Conservation (phyloP, 1,140 invertebrate species). For the Pseudomyrmex pallidus region DNA sequence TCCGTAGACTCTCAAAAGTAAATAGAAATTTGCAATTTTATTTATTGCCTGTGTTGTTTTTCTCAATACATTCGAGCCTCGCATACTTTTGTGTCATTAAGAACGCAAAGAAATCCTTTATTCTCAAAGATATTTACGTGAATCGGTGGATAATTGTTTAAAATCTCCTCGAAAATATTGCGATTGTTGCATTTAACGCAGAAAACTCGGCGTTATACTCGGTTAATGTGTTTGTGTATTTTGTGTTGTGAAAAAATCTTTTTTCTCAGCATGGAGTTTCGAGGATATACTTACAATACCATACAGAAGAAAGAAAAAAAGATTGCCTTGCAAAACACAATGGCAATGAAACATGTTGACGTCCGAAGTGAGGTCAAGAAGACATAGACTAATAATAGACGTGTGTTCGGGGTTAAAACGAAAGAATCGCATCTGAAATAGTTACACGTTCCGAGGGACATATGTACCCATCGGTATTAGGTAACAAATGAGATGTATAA, state of each 20-base stretch:
- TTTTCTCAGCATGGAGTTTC: background rate
- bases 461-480: conserved; percentile 69
- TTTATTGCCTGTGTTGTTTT: no score
- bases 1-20: background rate
- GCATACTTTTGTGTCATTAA: no score
- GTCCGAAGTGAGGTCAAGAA: background rate
- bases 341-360: conserved; percentile 2
- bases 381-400: conserved; percentile 58
- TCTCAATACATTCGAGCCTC: no score
- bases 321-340: background rate
- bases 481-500: conserved; percentile 75
- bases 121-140: no score
- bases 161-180: background rate
- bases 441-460: conserved; percentile 66
- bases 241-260: background rate
- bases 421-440: conserved; percentile 70
- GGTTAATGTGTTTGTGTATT: background rate
- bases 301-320: background rate
- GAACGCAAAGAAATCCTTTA: no score
- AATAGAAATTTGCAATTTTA: background rate
- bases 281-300: background rate
- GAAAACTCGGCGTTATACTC: background rate
- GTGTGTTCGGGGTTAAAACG: conserved; percentile 11
- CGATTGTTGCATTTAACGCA: background rate
- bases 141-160: background rate